Conservation (phyloP, 2,797 vertebrate genomes). For the Natrix natrix region DNA sequence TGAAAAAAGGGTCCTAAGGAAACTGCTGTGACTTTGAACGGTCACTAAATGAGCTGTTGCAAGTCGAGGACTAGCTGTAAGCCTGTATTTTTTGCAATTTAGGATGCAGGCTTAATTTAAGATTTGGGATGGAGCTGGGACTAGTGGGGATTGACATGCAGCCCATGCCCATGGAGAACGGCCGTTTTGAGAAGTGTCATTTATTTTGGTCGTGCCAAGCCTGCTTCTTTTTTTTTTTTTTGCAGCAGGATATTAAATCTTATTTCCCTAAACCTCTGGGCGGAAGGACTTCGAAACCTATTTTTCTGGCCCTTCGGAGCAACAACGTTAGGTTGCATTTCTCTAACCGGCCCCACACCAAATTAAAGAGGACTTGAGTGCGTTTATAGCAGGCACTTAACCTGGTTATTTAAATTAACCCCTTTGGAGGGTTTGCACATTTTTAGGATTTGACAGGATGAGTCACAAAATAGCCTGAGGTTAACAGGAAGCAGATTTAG, state of each 20-base stretch:
- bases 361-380: background rate
- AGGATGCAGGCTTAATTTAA: background rate
- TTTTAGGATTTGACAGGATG: background rate
- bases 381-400: background rate
- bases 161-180: background rate
- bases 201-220: background rate
- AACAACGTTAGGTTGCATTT: background rate
- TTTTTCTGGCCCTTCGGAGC: background rate
- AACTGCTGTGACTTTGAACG: background rate
- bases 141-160: background rate
- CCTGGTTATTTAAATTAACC: background rate
- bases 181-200: background rate
- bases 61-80: background rate
- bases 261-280: background rate
- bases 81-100: background rate
- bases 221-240: background rate
- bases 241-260: background rate
- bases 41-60: background rate
- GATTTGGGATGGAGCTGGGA: background rate
- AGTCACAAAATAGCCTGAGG: background rate
- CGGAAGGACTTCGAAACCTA: background rate
- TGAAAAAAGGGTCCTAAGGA: background rate
- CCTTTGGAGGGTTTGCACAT: background rate
- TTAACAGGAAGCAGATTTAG: background rate
- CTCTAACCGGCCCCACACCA: background rate